phyloP scores from a whole-genome alignment of 1,140 invertebrate genomes.

The Grapholita molesta region DNA sequence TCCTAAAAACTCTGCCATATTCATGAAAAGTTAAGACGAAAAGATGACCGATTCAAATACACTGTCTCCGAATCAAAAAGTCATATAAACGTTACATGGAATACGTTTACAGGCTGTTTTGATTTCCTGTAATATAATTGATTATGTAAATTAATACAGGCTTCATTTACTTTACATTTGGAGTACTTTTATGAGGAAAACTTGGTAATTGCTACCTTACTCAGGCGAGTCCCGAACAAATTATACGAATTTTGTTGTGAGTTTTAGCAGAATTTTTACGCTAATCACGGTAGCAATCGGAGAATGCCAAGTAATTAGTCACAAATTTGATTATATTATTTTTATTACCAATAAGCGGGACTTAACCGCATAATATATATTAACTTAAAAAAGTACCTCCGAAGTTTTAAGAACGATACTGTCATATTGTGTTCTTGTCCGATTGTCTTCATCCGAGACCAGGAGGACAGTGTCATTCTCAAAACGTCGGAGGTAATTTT shows the following conservation, averaged over 20 bases:
- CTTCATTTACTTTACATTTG: slow-evolving; percentile 13
- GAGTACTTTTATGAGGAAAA: slow-evolving; percentile 16
- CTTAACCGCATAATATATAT: too few species aligned
- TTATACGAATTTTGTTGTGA: slow-evolving; percentile 10
- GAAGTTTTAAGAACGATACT: too few species aligned
- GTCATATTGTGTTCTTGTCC: too few species aligned
- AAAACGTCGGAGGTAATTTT: too few species aligned
- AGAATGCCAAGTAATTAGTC: neutral
- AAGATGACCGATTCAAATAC: neutral
- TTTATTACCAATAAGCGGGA: too few species aligned
- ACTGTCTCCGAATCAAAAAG: neutral
- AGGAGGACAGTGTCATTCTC: too few species aligned
- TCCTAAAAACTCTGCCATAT: neutral
- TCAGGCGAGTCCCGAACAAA: slow-evolving; percentile 8
- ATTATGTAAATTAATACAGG: slow-evolving; percentile 12
- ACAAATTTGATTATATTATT: too few species aligned
- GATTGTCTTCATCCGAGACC: too few species aligned
- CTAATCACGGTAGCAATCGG: neutral
- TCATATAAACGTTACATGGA: neutral
- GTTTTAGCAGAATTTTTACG: neutral
- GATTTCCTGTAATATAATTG: neutral
- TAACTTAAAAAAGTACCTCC: too few species aligned
- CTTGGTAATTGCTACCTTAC: slow-evolving; percentile 14
- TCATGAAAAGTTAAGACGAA: neutral
- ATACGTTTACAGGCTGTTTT: neutral